Base-by-base conservation (phyloP, 2,113 vertebrate species). In the Takifugu flavidus region DNA sequence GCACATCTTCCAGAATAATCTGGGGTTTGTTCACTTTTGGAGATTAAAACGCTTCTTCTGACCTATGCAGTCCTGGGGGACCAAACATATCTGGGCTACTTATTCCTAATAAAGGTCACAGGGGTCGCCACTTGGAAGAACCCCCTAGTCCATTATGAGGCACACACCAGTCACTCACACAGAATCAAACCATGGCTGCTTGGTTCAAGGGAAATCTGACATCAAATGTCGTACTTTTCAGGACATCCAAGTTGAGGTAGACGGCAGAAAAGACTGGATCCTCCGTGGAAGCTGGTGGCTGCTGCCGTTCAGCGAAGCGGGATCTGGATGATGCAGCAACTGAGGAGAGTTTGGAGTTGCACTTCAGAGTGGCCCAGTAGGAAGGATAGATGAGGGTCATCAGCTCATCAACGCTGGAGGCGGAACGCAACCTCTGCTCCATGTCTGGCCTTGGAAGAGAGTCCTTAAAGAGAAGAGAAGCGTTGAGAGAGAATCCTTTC, bases 331-430 rank as follows among this genome's bases (percentile, higher is more conserved):
- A 69, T 4, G 67, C 67, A 12, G 68, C 65, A 0, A 69, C 77
- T 13, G 72, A 70, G 26, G 78, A 75, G 4, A 88, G 92, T 76
- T 92, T 94, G 56, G 95, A 88, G 53, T 92, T 94, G 81, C 96
- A 98, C 75, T 96, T 98, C 79, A 95, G 91, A 85, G 94, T 91
- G 72, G 93, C 93, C 96, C 96, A 98, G 65, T 95, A 94, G 59
- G 93, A 93, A 15, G 95, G 96, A 78, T 98, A 98, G 59, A 98
- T 92, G 0, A 98, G 90, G 66, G 86, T 94, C 94, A 98, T 96
- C 69, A 98, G 93, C 72, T 98, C 96, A 77, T 98, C 96, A 53
- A 98, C 95, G 58, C 92, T 98, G 80, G 95, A 94, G 56, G 92
- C 96, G 0, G 94, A 93, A 4, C 96, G 92, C 83, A 98, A 74